Base-by-base conservation (phyloP, 2,888 invertebrate species). In the Belgica antarctica region DNA sequence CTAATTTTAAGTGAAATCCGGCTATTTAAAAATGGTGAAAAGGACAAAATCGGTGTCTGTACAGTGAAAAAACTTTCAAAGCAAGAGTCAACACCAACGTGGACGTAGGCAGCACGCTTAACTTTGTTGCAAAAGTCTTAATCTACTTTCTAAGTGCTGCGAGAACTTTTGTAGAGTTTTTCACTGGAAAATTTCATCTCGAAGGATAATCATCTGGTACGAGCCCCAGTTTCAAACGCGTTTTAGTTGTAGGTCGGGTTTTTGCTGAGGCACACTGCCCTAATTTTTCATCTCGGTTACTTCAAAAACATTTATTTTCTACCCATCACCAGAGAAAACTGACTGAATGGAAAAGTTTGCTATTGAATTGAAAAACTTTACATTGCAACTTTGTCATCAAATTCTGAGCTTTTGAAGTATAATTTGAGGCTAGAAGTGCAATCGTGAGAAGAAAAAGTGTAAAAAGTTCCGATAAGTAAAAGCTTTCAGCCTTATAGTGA, bases 141-240 rank as follows among this genome's bases (percentile, higher is more conserved):
- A n/a, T n/a, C n/a, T n/a, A n/a, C n/a, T n/a, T n/a, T n/a, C n/a
- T n/a, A n/a, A n/a, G n/a, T 31, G 52, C 52, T 22, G 3, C 52
- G 52, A 52, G 52, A 52, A 52, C 19, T 59, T 57, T 59, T 59
- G 59, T 59, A 59, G 59, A 59, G 4, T 27, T 59, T 52, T 59
- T 59, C 25, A 59, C 27, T 59, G 59, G 59, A 59, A 59, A 25
- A 25, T 19, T n/a, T 52, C 52, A 17, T 52, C 19, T 10, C 41
- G 41, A 5, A 5, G 19, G 24, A 24, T 22, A 59, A 59, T 59
- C 59, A 59, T 59, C 59, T 59, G 57, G n/a, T 59, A 27, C 27
- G 59, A 59, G 59, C 27, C 59, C 59, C 59, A 59, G 59, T 59
- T 59, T 22, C 59, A 59, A 17, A 22, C 59, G 25, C 15, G 2